Percentiles rank a stretch among this genome's conserved stretches.
phyloP scores from a whole-genome alignment of 2,888 invertebrate genomes.

The Eristalis arbustorum region DNA sequence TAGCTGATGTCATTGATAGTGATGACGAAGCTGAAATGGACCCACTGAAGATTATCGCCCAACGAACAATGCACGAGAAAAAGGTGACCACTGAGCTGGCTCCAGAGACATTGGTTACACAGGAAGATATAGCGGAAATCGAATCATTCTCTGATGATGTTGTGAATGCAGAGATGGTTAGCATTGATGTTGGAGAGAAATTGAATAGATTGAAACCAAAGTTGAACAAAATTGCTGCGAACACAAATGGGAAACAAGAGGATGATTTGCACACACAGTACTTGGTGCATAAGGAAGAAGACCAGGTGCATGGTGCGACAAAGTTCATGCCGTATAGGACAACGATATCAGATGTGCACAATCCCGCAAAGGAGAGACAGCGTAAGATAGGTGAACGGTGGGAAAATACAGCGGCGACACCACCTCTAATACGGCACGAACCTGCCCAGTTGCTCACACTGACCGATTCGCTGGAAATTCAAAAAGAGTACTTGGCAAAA shows the following conservation, averaged over 20 bases:
- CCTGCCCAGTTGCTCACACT: conserved; percentile 75
- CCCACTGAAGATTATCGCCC: conserved; percentile 77
- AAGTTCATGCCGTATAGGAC: conserved; percentile 78
- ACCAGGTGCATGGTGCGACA: conserved; percentile 69
- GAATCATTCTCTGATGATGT: conserved; percentile 72
- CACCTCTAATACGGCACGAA: conserved; percentile 76
- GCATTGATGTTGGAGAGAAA: conserved; percentile 72
- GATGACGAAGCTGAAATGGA: conserved; percentile 78
- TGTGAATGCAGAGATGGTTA: conserved; percentile 72
- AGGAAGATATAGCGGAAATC: conserved; percentile 77
- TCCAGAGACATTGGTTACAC: conserved; percentile 75
- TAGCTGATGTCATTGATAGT: conserved; percentile 76
- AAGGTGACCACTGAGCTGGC: conserved; percentile 74
- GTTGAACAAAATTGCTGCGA: conserved; percentile 18
- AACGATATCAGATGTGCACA: conserved; percentile 78
- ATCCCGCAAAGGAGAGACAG: conserved; percentile 77
- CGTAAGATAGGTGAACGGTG: conserved; percentile 77
- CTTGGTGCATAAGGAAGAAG: conserved; percentile 74
- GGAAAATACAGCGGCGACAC: conserved; percentile 79
- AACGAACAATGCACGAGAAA: conserved; percentile 76
- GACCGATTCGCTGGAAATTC: conserved; percentile 77
- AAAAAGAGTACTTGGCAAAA: conserved; percentile 75
- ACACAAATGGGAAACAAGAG: conserved; percentile 42
- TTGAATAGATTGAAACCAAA: conserved; percentile 59
- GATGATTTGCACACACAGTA: conserved; percentile 78